Base-by-base conservation (phyloP, 23 tunicate species). In the Aplidium turbinatum region DNA sequence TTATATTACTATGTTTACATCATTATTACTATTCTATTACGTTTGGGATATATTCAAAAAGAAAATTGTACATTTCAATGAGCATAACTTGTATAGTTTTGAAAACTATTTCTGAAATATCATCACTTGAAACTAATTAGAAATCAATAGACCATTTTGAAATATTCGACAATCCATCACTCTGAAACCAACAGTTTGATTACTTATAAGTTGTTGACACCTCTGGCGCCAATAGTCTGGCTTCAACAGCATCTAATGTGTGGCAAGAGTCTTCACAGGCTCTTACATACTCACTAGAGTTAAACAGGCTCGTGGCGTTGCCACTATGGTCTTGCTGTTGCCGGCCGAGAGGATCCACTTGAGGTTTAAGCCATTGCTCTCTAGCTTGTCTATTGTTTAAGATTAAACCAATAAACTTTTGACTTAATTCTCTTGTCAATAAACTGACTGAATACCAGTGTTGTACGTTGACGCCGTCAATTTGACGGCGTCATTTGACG, bases 221-320 rank as follows among this genome's bases (percentile, higher is more conserved):
- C 76, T 47, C 58, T 70, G 76, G 76, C 76, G 76, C 76, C 76
- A 48, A 47, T 29, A 11, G 76, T 70, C 76, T 70, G 76, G 58
- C 39, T 27, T 70, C 36, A 47, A 47, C 36, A 28, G 26, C 76
- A 31, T 70, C 76, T 47, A 70, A 70, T 70, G 28, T 39, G 25
- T 3, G 11, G 38, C 24, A 29, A 70, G 76, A 47, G 38, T 58
- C 33, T 58, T 70, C 38, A 29, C 20, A 24, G 28, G 26, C 38
- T 24, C 46, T 11, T 70, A 47, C 22, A 70, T 38, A 29, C 48
- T 65, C 48, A 35, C 36, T 4, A 20, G 16, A 58, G 47, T 47
- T 7, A 31, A 6, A 4, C 7, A 5, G 40, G 76, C 76, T 70
- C 76, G 76, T 70, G 76, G 51, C 76, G 11, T 3, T 57, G 76